Evolutionary conservation across 2,797 vertebrate genomes (phyloP), one percentile per base, ranked within the genome.

Genomic region (Erpetoichthys calabaricus): DNA sequence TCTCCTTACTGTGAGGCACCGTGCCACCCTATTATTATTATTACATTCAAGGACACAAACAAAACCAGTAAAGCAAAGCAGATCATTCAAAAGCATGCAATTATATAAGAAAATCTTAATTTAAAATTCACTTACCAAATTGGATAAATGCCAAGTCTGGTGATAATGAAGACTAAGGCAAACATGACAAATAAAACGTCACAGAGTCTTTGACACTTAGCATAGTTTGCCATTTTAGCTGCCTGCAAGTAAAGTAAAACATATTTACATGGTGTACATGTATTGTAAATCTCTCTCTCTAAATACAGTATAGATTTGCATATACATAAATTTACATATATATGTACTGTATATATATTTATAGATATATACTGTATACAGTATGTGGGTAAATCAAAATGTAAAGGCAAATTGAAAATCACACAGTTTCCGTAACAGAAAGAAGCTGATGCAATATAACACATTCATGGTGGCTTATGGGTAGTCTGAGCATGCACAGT

Each of bases 161-260:
- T 91, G 77, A 87, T 89, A 73, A 97, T 89, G 83, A 99, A 99
- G 76, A 97, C 79, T 71, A 93, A 67, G 56, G 88, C 90, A 80
- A 99, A 99, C 80, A 90, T 86, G 75, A 91, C 69, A 77, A 98
- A 99, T 65, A 98, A 78, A 64, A 98, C 81, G 76, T 94, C 94
- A 78, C 94, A 97, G 68, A 97, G 73, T 79, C 89, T 94, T 83
- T 97, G 96, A 83, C 87, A 98, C 75, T 96, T 99, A 78, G 91
- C 91, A 56, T 99, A 98, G 78, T 97, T 97, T 68, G 93, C 91
- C 94, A 98, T 95, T 89, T 99, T 98, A 70, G 94, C 91, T 80
- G 91, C 92, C 96, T 99, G 68, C n/a, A 66, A 78, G 68, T 74
- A 62, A 71, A 78, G 80, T 61, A 62, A 68, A 7, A 49, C 7